Conservation (phyloP, 2,888 invertebrate genomes). For the Megaustenia siamemsis region DNA sequence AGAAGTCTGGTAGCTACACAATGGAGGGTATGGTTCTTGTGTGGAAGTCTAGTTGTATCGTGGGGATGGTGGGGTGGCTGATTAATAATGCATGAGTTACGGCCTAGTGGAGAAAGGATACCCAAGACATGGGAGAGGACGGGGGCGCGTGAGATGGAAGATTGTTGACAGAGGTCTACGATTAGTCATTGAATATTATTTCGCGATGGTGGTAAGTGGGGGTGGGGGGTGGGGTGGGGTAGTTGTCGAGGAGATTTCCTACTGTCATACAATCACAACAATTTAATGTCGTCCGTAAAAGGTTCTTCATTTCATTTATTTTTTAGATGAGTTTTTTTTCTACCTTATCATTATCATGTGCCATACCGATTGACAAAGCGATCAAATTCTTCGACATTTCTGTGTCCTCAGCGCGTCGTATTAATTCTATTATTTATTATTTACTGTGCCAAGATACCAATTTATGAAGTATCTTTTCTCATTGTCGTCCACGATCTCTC, state of each 20-base stretch:
- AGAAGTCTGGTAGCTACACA: not conserved
- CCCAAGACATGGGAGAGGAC: not conserved
- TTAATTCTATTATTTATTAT: too few relatives aligned
- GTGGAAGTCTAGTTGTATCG: not conserved
- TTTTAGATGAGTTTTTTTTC: not conserved
- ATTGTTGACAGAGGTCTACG: not conserved
- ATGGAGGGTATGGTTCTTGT: not conserved
- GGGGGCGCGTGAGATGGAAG: not conserved
- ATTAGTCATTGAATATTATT: not conserved
- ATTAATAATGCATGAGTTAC: conserved; percentile 21
- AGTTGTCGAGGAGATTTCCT: not conserved
- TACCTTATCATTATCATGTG: not conserved
- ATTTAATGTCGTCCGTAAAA: not conserved
- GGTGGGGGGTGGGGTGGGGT: too few relatives aligned
- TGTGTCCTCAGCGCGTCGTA: too few relatives aligned
- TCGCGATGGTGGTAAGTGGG: too few relatives aligned
- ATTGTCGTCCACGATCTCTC: too few relatives aligned
- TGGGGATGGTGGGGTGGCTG: not conserved
- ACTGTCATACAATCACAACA: not conserved
- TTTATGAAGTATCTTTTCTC: too few relatives aligned
- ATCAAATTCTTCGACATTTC: too few relatives aligned
- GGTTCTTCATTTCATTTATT: not conserved
- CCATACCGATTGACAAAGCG: too few relatives aligned
- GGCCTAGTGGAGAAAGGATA: not conserved
- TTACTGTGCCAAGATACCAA: too few relatives aligned